Evolutionary conservation across 2,888 invertebrate species (phyloP).

Genomic region (Plagodis dolabraria): DNA sequence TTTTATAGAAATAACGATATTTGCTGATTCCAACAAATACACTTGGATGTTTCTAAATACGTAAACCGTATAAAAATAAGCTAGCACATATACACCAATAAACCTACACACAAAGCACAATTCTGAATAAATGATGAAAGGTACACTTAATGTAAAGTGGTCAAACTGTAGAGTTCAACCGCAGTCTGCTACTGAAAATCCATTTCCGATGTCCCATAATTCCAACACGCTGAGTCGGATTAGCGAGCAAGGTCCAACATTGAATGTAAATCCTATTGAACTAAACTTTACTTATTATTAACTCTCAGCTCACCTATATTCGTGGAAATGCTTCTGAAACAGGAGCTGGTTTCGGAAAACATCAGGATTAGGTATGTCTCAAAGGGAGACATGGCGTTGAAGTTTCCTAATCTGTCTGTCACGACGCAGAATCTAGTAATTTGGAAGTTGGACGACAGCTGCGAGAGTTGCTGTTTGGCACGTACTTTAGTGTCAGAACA

Average conservation of each 20-base stretch:
- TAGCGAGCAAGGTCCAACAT: slow-evolving; percentile 7
- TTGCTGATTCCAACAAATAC: too few relatives aligned
- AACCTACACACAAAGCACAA: too few relatives aligned
- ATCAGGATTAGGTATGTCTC: slow-evolving; percentile 7
- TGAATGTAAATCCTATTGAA: slow-evolving; percentile 16
- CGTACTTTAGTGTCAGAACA: background rate
- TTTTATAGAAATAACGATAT: too few relatives aligned
- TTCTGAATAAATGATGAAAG: too few relatives aligned
- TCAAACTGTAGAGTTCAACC: too few relatives aligned
- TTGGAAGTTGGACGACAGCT: slow-evolving; percentile 16
- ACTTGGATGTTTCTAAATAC: too few relatives aligned
- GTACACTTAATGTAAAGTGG: too few relatives aligned
- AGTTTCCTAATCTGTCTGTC: slow-evolving; percentile 25
- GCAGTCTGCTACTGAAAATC: background rate
- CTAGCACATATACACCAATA: too few relatives aligned
- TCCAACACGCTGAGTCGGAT: slow-evolving; percentile 13
- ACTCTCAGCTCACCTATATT: slow-evolving; percentile 6
- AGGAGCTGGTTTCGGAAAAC: background rate
- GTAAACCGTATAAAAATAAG: too few relatives aligned
- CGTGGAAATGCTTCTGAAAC: background rate
- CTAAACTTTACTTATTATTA: slow-evolving; percentile 20
- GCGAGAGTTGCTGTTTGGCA: slow-evolving; percentile 3
- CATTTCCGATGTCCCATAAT: slow-evolving; percentile 16
- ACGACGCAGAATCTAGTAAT: slow-evolving; percentile 11
- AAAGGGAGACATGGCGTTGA: slow-evolving; percentile 10